Percentiles rank a stretch among this genome's conserved stretches.
These are phyloP conservation scores for Sepioteuthis lessoniana DNA, from an alignment of 2,888 invertebrate species.

Conservation along the genomic window DNA sequence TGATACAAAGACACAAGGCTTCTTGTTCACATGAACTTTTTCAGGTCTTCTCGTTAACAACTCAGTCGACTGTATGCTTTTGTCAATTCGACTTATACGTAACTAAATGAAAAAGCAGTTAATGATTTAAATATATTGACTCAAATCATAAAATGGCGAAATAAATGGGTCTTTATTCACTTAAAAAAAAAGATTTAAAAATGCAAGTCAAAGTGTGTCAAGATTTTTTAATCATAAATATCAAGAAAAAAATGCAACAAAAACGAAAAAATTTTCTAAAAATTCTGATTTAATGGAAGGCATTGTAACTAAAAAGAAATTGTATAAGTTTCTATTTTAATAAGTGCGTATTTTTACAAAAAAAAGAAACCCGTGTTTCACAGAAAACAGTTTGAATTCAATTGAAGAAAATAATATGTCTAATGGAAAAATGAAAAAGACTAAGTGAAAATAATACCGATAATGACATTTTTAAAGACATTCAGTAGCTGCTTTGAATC, in stretches of 20 bases:
- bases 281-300: too few species aligned
- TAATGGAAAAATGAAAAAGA: background rate
- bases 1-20: too few species aligned
- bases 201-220: too few species aligned
- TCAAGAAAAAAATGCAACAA: background rate
- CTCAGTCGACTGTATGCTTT: too few species aligned
- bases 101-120: background rate
- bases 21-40: too few species aligned
- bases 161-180: background rate
- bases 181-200: background rate
- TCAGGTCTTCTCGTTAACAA: too few species aligned
- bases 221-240: background rate
- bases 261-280: background rate
- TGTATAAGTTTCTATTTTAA: background rate
- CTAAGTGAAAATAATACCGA: background rate
- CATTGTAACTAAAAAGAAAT: background rate
- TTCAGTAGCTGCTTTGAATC: background rate
- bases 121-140: background rate
- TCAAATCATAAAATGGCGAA: background rate
- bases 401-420: background rate
- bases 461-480: background rate
- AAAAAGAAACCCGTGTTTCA: too few species aligned
- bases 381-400: background rate
- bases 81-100: too few species aligned
- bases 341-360: background rate